Evolutionary conservation across 1,140 invertebrate species (phyloP).

Genomic region (Calycopis cecrops): DNA sequence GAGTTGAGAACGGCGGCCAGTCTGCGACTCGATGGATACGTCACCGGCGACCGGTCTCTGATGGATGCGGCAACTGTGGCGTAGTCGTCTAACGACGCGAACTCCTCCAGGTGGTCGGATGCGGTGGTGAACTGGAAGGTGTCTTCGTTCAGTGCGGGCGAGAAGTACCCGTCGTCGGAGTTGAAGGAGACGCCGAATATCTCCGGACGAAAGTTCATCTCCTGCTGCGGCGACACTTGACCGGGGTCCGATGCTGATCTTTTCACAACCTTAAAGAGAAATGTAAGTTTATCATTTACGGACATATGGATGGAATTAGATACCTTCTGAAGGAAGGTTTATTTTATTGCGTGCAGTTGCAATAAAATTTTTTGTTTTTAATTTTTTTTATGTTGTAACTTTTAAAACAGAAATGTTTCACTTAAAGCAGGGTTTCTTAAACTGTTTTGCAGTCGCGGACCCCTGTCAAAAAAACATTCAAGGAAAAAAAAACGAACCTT

Average conservation of each 20-base stretch:
- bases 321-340: too few species aligned
- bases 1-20: conserved; percentile 84
- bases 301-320: too few species aligned
- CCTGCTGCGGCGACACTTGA: conserved; percentile 75
- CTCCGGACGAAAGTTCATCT: conserved; percentile 76
- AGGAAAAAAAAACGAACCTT: too few species aligned
- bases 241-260: conserved; percentile 80
- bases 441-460: too few species aligned
- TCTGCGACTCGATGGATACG: conserved; percentile 81
- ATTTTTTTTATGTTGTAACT: too few species aligned
- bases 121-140: conserved; percentile 85
- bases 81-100: conserved; percentile 81
- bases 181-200: conserved; percentile 79
- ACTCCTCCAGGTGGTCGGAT: conserved; percentile 80
- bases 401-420: too few species aligned
- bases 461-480: too few species aligned
- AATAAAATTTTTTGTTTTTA: too few species aligned
- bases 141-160: conserved; percentile 84
- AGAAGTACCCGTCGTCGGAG: conserved; percentile 83
- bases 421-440: too few species aligned
- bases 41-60: conserved; percentile 76
- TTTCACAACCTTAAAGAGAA: conserved; percentile 54
- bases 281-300: too few species aligned
- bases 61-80: conserved; percentile 72
- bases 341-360: too few species aligned